Percentiles rank a stretch among this genome's conserved stretches.
Conservation (phyloP, 2,797 vertebrate genomes). For the Gadopsis bispinosus region DNA sequence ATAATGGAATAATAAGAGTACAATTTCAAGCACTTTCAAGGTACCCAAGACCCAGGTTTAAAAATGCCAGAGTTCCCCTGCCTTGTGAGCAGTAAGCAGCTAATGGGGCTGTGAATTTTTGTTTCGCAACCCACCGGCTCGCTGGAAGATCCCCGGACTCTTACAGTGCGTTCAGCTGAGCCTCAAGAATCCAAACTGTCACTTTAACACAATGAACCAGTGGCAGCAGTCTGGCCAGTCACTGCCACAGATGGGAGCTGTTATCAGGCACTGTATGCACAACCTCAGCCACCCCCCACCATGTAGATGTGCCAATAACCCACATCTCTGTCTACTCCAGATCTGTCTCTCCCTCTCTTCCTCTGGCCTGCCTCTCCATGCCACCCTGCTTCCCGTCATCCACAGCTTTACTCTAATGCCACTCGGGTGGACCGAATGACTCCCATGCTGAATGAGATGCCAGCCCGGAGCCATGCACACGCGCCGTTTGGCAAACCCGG, state of each 20-base stretch:
- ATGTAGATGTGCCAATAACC: constrained; percentile 59
- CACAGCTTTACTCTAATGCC: constrained; percentile 58
- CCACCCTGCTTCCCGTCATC: constrained; percentile 67
- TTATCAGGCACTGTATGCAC: constrained; percentile 64
- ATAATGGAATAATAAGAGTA: too few species aligned
- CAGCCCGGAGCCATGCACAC: constrained; percentile 42
- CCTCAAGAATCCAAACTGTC: constrained; percentile 14
- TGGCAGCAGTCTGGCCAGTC: constrained; percentile 15
- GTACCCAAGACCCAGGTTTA: too few species aligned
- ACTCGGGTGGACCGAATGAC: constrained; percentile 41
- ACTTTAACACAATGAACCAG: constrained; percentile 5
- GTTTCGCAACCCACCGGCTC: too few species aligned
- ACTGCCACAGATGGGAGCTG: constrained; percentile 66
- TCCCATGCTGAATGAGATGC: constrained; percentile 60
- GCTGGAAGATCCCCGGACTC: not conserved
- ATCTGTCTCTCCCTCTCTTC: constrained; percentile 31
- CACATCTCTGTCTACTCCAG: constrained; percentile 36
- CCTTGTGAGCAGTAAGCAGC: too few species aligned
- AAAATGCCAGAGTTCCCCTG: too few species aligned
- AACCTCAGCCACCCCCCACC: constrained; percentile 42
- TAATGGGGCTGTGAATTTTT: too few species aligned
- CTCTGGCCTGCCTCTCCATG: constrained; percentile 57
- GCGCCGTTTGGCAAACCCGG: not conserved
- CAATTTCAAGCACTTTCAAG: too few species aligned
- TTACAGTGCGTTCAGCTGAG: not conserved